Base-by-base conservation (phyloP, 1,140 invertebrate genomes). In the Neocloeon triangulifer region DNA sequence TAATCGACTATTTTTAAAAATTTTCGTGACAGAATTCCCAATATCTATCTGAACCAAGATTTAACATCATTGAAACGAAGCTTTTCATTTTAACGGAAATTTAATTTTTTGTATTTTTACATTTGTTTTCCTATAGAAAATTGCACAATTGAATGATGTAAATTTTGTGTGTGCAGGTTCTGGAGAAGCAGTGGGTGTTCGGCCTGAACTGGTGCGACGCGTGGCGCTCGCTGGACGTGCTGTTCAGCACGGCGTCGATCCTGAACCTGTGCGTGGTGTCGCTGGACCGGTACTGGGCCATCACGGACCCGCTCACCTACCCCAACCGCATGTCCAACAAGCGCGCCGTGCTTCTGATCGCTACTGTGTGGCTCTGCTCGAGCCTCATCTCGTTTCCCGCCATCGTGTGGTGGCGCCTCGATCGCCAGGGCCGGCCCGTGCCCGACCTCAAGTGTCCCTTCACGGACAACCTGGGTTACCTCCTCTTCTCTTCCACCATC, bases 211-310 rank as follows among this genome's bases (percentile, higher is more conserved):
- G 78, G 73, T 97, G 92, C 51, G 86, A 95, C 42, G 70, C 94
- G 3, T 98, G 92, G 92, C 69, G 89, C 28, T 92, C 84, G 0
- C 54, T 95, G 27, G 94, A 97, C 52, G 89, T 98, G 1, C 66
- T 96, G 6, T 95, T 91, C 46, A 88, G 79, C 35, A 88, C 89
- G 0, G 86, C 89, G 0, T 91, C 84, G 2, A 97, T 98, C 44
- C 59, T 97, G 7, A 97, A 96, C 56, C 58, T 98, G 5, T 98
- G 92, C 53, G 89, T 94, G 1, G 97, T 98, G 42, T 92, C 86
- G n/a, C 52, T 97, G 37, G 92, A 97, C 50, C 64, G 92, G 2
- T 97, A 96, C 52, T 92, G 88, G 77, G 91, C 92, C 25, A 96
- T 98, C 35, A 92, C 84, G 7, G 82, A 95, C 53, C 92, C 94